These are phyloP conservation scores for Halyomorpha halys DNA, from an alignment of 1,140 invertebrate species.

Conservation along the genomic window DNA sequence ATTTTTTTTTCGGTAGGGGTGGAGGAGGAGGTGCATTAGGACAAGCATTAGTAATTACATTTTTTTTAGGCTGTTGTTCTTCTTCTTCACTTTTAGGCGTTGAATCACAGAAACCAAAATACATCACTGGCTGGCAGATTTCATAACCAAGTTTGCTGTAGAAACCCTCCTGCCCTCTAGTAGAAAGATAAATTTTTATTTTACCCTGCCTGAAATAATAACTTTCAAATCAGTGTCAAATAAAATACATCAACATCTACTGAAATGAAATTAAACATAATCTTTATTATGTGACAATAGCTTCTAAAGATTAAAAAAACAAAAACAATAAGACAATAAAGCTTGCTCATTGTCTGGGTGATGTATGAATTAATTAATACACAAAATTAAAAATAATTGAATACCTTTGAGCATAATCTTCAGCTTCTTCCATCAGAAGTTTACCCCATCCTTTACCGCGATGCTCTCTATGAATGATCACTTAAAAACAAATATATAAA, in stretches of 20 bases:
- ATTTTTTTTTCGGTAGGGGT: conserved; percentile 17
- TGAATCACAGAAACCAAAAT: conserved; percentile 29
- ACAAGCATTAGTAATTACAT: neutral
- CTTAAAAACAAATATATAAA: conserved; percentile 24
- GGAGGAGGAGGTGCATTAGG: conserved; percentile 24
- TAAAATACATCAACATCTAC: too few relatives aligned
- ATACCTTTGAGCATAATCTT: conserved; percentile 31
- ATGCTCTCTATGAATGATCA: conserved; percentile 28
- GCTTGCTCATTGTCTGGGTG: too few relatives aligned
- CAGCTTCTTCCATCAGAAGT: conserved; percentile 31
- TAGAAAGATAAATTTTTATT: conserved; percentile 33
- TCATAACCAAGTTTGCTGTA: conserved; percentile 35
- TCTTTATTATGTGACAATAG: too few relatives aligned
- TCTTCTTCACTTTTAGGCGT: neutral
- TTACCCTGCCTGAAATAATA: conserved; percentile 31
- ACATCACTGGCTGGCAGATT: conserved; percentile 32
- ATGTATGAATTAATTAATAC: too few relatives aligned
- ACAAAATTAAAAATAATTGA: too few relatives aligned
- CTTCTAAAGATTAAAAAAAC: too few relatives aligned
- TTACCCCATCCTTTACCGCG: conserved; percentile 31
- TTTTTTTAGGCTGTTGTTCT: neutral
- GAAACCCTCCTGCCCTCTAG: conserved; percentile 35
- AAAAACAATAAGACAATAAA: too few relatives aligned
- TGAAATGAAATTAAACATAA: too few relatives aligned
- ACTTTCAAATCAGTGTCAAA: too few relatives aligned